These are phyloP conservation scores for Pseudopodoces humilis DNA, from an alignment of 2,113 vertebrate genomes.

Conservation along the genomic window DNA sequence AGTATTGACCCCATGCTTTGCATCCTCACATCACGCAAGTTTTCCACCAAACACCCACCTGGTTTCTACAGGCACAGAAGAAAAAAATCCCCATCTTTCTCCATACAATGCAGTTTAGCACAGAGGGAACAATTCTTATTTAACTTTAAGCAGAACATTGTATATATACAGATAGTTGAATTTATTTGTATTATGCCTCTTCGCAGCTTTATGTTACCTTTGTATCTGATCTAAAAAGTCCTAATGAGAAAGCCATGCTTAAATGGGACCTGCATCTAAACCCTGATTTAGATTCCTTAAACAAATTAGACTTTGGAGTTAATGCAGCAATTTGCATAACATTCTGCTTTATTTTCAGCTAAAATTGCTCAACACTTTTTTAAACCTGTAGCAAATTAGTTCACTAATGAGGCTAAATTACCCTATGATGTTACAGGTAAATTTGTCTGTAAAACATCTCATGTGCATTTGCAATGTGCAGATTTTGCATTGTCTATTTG, in stretches of 20 bases:
- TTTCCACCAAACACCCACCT: background rate
- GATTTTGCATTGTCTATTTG: background rate
- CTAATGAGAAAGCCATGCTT: constrained; percentile 1
- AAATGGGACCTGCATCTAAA: background rate
- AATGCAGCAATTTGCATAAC: constrained; percentile 49
- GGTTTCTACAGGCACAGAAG: background rate
- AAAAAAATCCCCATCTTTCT: background rate
- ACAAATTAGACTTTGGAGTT: constrained; percentile 45
- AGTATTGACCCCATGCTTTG: background rate
- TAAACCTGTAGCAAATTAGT: constrained; percentile 51
- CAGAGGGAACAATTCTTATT: background rate
- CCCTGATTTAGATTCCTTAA: constrained; percentile 23
- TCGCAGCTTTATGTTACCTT: background rate
- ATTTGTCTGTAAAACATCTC: constrained; percentile 44
- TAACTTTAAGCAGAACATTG: background rate
- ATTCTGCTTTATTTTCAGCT: constrained; percentile 51
- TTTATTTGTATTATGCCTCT: background rate
- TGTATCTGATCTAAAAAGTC: background rate
- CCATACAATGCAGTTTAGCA: accelerated
- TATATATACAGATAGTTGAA: background rate
- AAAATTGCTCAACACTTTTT: constrained; percentile 61
- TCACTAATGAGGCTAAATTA: constrained; percentile 59
- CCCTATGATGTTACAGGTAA: constrained; percentile 33
- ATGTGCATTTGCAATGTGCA: accelerated
- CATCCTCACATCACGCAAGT: background rate